Evolutionary conservation across 2,888 invertebrate species (phyloP).

Genomic region (Drosophila yooni): DNA sequence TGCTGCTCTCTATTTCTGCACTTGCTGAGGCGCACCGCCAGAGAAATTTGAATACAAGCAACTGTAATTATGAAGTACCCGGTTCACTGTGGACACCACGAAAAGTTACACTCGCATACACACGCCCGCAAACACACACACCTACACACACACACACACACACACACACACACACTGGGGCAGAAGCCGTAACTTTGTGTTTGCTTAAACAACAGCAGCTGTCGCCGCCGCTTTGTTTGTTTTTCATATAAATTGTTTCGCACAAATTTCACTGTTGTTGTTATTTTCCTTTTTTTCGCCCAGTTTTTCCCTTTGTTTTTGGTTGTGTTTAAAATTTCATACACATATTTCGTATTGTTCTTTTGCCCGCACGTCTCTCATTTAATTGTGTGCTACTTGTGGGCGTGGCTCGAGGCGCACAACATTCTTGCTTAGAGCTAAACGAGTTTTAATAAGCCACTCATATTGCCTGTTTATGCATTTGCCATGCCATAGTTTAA

Average conservation of each 20-base stretch:
- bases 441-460: conserved; percentile 58
- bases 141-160: conserved; percentile 2
- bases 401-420: conserved; percentile 13
- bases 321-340: conserved; percentile 51
- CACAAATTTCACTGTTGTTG: conserved; percentile 53
- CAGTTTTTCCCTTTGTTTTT: conserved; percentile 15
- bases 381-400: conserved; percentile 56
- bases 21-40: conserved; percentile 37
- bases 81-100: conserved; percentile 55
- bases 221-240: conserved; percentile 55
- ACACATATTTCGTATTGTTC: conserved; percentile 56
- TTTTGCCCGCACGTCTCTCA: conserved; percentile 61
- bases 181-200: conserved; percentile 67
- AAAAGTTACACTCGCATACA: conserved; percentile 59
- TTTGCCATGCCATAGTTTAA: conserved; percentile 26
- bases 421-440: conserved; percentile 33
- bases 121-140: conserved; percentile 11
- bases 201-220: conserved; percentile 75
- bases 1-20: neutral
- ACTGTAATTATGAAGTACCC: conserved; percentile 73
- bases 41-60: conserved; percentile 71
- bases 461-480: conserved; percentile 37
- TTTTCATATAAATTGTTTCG: conserved; percentile 70
- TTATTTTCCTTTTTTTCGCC: conserved; percentile 20
- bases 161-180: conserved; percentile 1